A percentile compares a stretch with the other conserved stretches of the same genome.
Evolutionary conservation across 2,797 vertebrate species (phyloP).

Genomic region (Urophycis tenuis): DNA sequence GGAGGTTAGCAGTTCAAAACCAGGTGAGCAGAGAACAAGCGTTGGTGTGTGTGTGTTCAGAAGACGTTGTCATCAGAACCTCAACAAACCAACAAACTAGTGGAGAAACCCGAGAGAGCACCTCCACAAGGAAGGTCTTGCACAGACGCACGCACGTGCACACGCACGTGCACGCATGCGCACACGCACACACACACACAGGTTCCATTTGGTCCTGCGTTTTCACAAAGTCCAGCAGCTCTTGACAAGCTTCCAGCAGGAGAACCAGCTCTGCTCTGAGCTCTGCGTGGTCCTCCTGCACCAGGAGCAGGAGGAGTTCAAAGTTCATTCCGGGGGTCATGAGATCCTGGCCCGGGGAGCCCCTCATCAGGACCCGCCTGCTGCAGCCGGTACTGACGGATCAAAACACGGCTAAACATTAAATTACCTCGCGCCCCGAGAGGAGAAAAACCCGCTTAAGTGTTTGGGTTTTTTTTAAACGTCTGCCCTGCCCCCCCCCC

Average conservation of each 20-base stretch:
- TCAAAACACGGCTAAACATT: slow-evolving; percentile 43
- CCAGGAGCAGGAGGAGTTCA: slow-evolving; percentile 28
- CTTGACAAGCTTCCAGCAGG: too few species aligned
- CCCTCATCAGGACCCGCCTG: slow-evolving; percentile 42
- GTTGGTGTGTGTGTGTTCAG: not conserved
- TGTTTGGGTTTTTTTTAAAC: slow-evolving; percentile 24
- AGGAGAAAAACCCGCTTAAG: slow-evolving; percentile 52
- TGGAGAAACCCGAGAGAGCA: slow-evolving; percentile 3
- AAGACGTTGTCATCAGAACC: not conserved
- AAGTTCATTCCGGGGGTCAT: slow-evolving; percentile 43
- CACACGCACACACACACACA: slow-evolving; percentile 13
- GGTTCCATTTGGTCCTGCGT: slow-evolving; percentile 4
- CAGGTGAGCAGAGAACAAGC: too few species aligned
- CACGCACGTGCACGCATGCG: slow-evolving; percentile 9
- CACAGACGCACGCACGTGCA: slow-evolving; percentile 24
- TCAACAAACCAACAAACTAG: too few species aligned
- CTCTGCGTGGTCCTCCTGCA: too few species aligned
- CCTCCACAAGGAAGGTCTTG: slow-evolving; percentile 11
- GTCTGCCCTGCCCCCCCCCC: slow-evolving; percentile 38
- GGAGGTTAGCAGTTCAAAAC: not conserved
- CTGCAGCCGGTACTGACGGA: slow-evolving; percentile 45
- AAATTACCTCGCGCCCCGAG: slow-evolving; percentile 49
- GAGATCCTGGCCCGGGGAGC: slow-evolving; percentile 37
- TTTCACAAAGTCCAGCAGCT: slow-evolving; percentile 3
- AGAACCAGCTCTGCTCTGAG: too few species aligned